Base-by-base conservation (phyloP, 2,113 vertebrate species). In the Coptodon bakossiorum region DNA sequence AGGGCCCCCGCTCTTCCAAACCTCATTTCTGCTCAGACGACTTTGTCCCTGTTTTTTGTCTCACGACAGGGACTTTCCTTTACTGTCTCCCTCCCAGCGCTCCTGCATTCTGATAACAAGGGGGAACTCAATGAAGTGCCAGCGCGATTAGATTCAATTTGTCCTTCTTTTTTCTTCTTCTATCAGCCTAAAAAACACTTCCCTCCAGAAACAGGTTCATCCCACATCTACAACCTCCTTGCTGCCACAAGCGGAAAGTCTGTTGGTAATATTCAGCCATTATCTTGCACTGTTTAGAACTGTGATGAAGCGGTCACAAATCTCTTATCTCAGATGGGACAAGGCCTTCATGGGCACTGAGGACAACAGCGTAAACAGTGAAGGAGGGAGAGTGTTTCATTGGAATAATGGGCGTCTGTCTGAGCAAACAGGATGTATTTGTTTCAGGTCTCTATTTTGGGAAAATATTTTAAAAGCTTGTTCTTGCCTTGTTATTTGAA, bases 111-210 rank as follows among this genome's bases (percentile, higher is more conserved):
- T 79, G 94, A 95, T 94, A 95, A 91, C 88, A 61, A 79, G 83
- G 86, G 83, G 87, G 68, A 91, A 94, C 50, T 90, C 91, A 90
- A 93, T 91, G 90, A 95, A 93, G 90, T 93, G 90, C 92, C 91
- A 86, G 89, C 9, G 6, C 27, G 93, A 95, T 93, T 94, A 93
- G 90, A 93, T 94, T 90, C 24, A 87, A 85, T 95, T 90, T 92
- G 79, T 71, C 34, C 52, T 89, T 81, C 53, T 68, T 90, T 95
- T 95, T 95, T 93, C 90, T 87, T 43, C 63, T 59, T 80, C 87
- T 94, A 91, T 96, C 93, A 45, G 90, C 43, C 84, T 59, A 24
- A 71, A 94, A 95, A 96, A 93, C 92, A 91, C 93, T 93, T 95
- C 86, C 92, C 84, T 92, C 86, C 83, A 66, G 88, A 92, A 92